Conservation (phyloP, 2,888 invertebrate species). For the Baccha elongata region DNA sequence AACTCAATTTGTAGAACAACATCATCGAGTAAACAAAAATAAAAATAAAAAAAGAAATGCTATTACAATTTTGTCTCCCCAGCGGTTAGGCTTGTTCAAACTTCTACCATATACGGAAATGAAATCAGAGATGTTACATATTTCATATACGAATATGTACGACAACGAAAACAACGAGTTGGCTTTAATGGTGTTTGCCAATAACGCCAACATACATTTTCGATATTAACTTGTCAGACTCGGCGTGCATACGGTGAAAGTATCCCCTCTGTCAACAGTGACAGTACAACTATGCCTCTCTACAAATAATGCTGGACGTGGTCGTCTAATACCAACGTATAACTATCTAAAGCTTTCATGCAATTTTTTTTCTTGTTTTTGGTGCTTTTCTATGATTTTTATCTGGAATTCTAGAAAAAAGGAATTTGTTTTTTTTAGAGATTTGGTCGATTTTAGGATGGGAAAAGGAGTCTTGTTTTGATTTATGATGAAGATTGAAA, state of each 20-base stretch:
- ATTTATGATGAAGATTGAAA: constrained; percentile 17
- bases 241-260: constrained; percentile 49
- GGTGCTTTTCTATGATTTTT: constrained; percentile 7
- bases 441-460: constrained; percentile 2
- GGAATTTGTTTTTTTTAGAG: constrained; percentile 28
- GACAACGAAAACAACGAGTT: constrained; percentile 26
- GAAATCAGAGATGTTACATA: constrained; percentile 50
- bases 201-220: constrained; percentile 35
- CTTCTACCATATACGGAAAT: constrained; percentile 58
- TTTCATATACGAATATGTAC: constrained; percentile 25
- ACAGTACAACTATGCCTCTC: not conserved
- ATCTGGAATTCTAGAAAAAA: not conserved
- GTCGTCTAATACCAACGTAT: constrained; percentile 8
- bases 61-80: constrained; percentile 50
- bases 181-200: constrained; percentile 35
- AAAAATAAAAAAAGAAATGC: constrained; percentile 32
- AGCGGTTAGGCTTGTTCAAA: constrained; percentile 35
- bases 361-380: not conserved
- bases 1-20: constrained; percentile 33
- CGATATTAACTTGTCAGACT: constrained; percentile 31
- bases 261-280: constrained; percentile 43
- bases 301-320: not conserved
- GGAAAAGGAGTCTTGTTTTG: constrained; percentile 28
- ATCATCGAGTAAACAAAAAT: not conserved
- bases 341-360: constrained; percentile 24